Percentiles rank a stretch among this genome's conserved stretches.
These are phyloP conservation scores for Lasioglossum pauxillum DNA, from an alignment of 2,888 invertebrate species.

Conservation along the genomic window DNA sequence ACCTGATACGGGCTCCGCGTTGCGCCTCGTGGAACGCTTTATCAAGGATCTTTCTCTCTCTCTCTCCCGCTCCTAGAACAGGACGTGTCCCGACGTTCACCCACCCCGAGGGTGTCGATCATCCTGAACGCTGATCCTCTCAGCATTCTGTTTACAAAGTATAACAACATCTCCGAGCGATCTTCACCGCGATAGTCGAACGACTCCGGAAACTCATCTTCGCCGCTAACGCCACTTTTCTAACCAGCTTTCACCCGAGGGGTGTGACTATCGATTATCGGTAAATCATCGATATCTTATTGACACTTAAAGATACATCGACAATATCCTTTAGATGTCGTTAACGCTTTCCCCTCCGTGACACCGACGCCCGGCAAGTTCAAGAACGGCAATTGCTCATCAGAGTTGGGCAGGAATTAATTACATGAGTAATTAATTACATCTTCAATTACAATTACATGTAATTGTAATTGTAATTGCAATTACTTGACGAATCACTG, in stretches of 20 bases:
- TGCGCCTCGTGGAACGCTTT: constrained; percentile 51
- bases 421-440: too few species aligned
- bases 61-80: constrained; percentile 6
- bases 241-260: not conserved
- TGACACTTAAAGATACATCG: not conserved
- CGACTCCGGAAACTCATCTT: not conserved
- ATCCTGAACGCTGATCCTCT: constrained; percentile 12
- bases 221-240: not conserved
- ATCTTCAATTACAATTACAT: too few species aligned
- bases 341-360: not conserved
- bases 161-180: not conserved
- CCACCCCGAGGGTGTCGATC: constrained; percentile 23
- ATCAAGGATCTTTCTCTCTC: constrained; percentile 47
- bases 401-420: too few species aligned
- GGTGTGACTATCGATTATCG: not conserved
- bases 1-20: constrained; percentile 54
- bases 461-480: too few species aligned
- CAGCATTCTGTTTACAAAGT: constrained; percentile 31
- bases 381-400: not conserved
- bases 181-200: constrained; percentile 6
- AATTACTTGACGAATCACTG: too few species aligned
- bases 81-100: constrained; percentile 30
- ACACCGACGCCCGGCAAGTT: too few species aligned
- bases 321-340: not conserved
- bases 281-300: not conserved